Evolutionary conservation across 2,888 invertebrate genomes (phyloP), one percentile per base, ranked within the genome.

Genomic region (Argyresthia albistria): DNA sequence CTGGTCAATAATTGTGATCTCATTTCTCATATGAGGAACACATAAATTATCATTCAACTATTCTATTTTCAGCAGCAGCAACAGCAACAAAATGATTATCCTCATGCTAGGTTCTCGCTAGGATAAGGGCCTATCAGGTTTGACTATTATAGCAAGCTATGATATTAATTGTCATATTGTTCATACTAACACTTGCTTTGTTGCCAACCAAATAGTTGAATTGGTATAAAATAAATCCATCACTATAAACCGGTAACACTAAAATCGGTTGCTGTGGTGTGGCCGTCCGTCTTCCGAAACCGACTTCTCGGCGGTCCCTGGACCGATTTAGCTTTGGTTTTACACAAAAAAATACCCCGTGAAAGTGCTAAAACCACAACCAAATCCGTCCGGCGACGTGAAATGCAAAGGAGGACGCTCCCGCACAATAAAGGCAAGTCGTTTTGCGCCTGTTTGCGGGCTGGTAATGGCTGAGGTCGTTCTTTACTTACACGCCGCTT

Each of bases 351-450:
- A 64, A 61, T 68, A 60, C 62, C 61, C 65, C 69, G 62, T 63
- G 59, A 64, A 70, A 66, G 64, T 65, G 68, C 65, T 70, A 70
- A 73, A 69, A 70, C 43, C n/a, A 66, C 58, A 64, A 69, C 73
- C 68, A 46, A 43, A 54, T 71, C 76, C 73, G 78, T 65, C 65
- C 64, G 69, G 65, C 70, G 60, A 72, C 80, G 83, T 84, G 86
- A 84, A 77, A 87, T 87, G 83, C 86, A 86, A 83, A 87, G 86
- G 74, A 84, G 80, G 70, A 76, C 79, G 74, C 75, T 76, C 78
- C 78, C 82, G 69, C 79, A 80, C 66, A 79, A 76, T 61, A 87
- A 87, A 87, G 86, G 87, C 71, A 77, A 83, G 84, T 84, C 66
- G 54, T 66, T 65, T 65, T 65, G 75, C 68, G 62, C 60, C 63